Evolutionary conservation across 2,797 vertebrate species (phyloP), one percentile per base, ranked within the genome.

Genomic region (Sebastes minor): DNA sequence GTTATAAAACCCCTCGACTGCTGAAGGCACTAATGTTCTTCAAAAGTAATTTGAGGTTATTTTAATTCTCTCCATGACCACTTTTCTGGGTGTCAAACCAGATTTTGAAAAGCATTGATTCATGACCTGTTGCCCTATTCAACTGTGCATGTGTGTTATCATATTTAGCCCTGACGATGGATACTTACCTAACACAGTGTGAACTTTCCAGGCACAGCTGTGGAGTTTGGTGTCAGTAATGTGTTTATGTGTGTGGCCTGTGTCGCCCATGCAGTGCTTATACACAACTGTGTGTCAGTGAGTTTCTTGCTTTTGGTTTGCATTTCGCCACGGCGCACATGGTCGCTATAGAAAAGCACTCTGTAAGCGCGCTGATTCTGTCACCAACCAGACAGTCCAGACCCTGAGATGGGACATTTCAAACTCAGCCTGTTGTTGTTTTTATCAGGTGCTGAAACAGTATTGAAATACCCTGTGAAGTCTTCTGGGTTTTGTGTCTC

Each of bases 161-260:
- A 53, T 38, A 80, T 90, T 82, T 76, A 83, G 76, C 4, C 53
- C 66, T 4, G 25, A 68, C 18, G 55, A 59, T 53, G 53, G 55
- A 78, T 35, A 60, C 74, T 78, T 71, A 81, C 56, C 73, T 86
- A 79, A 74, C 57, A 2, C 46, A 2, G 84, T 72, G 87, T 68
- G 85, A 88, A 88, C 82, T 83, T 78, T 88, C 71, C 86, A 84
- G 84, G 77, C 86, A 85, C 91, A 82, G 85, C 89, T 87, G 76
- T 78, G 74, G 86, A 66, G 63, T 80, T 78, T 38, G 80, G 79
- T 88, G 30, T 87, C 74, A 46, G 61, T 80, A 53, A 76, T 69
- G 61, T 2, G 28, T 81, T 35, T 75, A 75, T 69, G 64, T 84
- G 76, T 32, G 49, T 69, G 68, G 25, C 25, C 35, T 18, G 14